Percentiles rank a stretch among this genome's conserved stretches.
phyloP scores from a whole-genome alignment of 2,797 vertebrate species.

The Liparis tanakae region DNA sequence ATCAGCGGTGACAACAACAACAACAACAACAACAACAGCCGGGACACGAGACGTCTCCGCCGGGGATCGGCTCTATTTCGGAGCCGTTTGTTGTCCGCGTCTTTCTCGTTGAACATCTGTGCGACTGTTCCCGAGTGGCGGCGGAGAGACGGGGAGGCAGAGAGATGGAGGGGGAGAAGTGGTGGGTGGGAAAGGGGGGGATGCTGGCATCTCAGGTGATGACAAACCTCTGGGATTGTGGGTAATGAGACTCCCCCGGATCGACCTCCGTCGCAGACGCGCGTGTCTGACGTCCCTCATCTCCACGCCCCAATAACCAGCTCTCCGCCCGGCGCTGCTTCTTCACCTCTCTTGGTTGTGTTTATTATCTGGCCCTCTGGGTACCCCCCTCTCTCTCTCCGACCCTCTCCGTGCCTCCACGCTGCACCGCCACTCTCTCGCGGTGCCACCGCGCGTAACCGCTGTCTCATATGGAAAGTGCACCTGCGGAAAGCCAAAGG shows the following conservation, averaged over 20 bases:
- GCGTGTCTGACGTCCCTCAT: constrained; percentile 5
- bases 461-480: neutral
- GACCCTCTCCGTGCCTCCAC: constrained; percentile 13
- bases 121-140: constrained; percentile 58
- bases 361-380: constrained; percentile 16
- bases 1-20: constrained; percentile 37
- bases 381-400: too few species aligned
- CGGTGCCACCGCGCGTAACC: constrained; percentile 19
- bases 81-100: constrained; percentile 45
- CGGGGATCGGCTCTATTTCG: constrained; percentile 63
- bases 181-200: neutral
- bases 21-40: constrained; percentile 37
- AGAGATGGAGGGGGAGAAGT: neutral
- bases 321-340: neutral
- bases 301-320: constrained; percentile 23
- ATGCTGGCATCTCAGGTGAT: constrained; percentile 46
- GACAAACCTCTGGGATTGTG: constrained; percentile 65
- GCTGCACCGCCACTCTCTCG: neutral
- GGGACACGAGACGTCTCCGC: constrained; percentile 38
- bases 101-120: constrained; percentile 61
- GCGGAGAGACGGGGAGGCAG: constrained; percentile 31
- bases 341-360: neutral
- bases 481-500: constrained; percentile 34
- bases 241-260: constrained; percentile 63
- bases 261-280: constrained; percentile 26